phyloP scores from a whole-genome alignment of 1,140 invertebrate species.

The Hetaerina americana region DNA sequence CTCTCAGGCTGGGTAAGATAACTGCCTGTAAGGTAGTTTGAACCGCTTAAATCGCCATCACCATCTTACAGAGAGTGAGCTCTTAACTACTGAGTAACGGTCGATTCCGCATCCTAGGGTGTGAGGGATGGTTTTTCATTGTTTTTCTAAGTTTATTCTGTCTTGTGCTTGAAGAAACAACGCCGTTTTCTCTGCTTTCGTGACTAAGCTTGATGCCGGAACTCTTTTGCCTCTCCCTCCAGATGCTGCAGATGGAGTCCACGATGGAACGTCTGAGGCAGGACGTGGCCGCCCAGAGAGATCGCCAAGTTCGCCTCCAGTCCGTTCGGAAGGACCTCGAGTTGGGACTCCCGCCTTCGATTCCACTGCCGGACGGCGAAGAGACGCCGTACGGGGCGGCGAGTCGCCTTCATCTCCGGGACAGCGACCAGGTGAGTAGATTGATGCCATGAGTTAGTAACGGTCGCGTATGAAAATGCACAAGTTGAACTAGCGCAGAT shows the following conservation, averaged over 20 bases:
- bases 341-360: constrained; percentile 49
- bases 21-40: too few relatives aligned
- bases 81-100: too few relatives aligned
- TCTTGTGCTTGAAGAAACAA: too few relatives aligned
- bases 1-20: too few relatives aligned
- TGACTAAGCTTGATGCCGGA: too few relatives aligned
- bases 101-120: too few relatives aligned
- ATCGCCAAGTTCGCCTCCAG: constrained; percentile 40
- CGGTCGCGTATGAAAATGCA: background rate
- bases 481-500: too few relatives aligned
- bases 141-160: too few relatives aligned
- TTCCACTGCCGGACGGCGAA: constrained; percentile 55
- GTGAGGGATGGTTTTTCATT: too few relatives aligned
- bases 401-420: constrained; percentile 43
- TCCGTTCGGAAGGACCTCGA: constrained; percentile 46
- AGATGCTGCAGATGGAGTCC: constrained; percentile 49
- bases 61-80: too few relatives aligned
- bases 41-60: too few relatives aligned
- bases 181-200: too few relatives aligned
- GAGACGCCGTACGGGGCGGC: constrained; percentile 47
- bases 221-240: constrained; percentile 20
- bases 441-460: background rate
- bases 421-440: constrained; percentile 42
- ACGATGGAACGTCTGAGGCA: constrained; percentile 41
- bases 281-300: constrained; percentile 36